A percentile compares a stretch with the other conserved stretches of the same genome.
Evolutionary conservation across 2,797 vertebrate species (phyloP).

Genomic region (Synanceia verrucosa): DNA sequence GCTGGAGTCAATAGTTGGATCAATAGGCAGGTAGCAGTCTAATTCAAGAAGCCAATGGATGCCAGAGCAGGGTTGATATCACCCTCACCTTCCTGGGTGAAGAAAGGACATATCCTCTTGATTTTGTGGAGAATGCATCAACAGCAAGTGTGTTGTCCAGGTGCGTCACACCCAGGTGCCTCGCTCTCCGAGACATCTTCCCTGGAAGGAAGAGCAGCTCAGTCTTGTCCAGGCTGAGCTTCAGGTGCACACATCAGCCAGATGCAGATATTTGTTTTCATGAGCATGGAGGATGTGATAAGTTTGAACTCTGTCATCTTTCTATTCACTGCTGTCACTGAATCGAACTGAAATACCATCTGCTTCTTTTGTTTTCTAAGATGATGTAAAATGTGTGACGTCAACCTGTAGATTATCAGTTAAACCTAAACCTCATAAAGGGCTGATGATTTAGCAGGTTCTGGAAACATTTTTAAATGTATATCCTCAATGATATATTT

Average conservation of each 20-base stretch:
- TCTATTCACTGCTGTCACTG: not conserved
- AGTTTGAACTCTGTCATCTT: constrained; percentile 15
- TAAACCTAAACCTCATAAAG: not conserved
- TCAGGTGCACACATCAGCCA: not conserved
- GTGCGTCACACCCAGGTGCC: not conserved
- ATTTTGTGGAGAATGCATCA: not conserved
- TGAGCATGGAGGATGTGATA: not conserved
- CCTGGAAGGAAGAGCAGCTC: not conserved
- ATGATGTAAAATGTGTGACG: constrained; percentile 1
- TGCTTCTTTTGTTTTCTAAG: constrained; percentile 1
- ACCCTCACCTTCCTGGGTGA: no score
- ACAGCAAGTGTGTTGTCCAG: not conserved
- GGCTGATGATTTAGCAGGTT: not conserved
- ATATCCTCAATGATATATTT: not conserved
- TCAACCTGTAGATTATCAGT: constrained; percentile 26
- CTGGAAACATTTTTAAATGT: not conserved
- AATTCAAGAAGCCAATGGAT: not conserved
- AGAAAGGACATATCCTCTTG: not conserved
- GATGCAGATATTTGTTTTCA: not conserved
- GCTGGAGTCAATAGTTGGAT: no score
- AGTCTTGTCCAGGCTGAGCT: not conserved
- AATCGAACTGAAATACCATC: not conserved
- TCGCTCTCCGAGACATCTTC: not conserved
- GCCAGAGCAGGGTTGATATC: not conserved
- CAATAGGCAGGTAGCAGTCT: not conserved